Evolutionary conservation across 2,888 invertebrate species (phyloP).

Genomic region (Folsomia manolachei): DNA sequence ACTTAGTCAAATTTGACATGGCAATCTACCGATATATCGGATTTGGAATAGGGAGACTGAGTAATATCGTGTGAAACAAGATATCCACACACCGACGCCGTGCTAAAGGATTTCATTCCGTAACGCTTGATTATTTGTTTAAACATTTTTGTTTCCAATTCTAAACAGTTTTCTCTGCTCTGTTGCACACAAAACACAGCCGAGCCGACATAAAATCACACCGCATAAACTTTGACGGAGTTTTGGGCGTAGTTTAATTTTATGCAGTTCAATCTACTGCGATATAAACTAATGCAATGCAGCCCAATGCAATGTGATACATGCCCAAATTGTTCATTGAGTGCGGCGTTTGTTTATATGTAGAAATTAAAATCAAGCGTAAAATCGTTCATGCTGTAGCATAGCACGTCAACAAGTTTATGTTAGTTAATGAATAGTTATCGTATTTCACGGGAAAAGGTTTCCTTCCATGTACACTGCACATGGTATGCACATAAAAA

Average conservation of each 20-base stretch:
- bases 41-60: too few relatives aligned
- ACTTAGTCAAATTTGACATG: too few relatives aligned
- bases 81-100: background rate
- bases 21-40: too few relatives aligned
- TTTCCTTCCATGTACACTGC: too few relatives aligned
- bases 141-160: background rate
- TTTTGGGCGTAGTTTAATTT: background rate
- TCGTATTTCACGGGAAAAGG: background rate
- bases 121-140: slow-evolving; percentile 8
- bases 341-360: background rate
- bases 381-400: background rate
- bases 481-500: too few relatives aligned
- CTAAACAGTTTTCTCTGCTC: too few relatives aligned
- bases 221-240: background rate
- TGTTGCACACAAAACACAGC: too few relatives aligned
- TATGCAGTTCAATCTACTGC: too few relatives aligned
- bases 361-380: background rate
- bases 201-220: background rate
- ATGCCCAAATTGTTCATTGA: too few relatives aligned
- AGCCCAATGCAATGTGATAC: too few relatives aligned
- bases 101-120: background rate
- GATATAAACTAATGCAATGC: background rate
- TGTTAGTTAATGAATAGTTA: background rate
- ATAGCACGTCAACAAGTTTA: background rate
- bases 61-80: background rate